Conservation (phyloP, 2,888 invertebrate species). For the Embidobia sp. region DNA sequence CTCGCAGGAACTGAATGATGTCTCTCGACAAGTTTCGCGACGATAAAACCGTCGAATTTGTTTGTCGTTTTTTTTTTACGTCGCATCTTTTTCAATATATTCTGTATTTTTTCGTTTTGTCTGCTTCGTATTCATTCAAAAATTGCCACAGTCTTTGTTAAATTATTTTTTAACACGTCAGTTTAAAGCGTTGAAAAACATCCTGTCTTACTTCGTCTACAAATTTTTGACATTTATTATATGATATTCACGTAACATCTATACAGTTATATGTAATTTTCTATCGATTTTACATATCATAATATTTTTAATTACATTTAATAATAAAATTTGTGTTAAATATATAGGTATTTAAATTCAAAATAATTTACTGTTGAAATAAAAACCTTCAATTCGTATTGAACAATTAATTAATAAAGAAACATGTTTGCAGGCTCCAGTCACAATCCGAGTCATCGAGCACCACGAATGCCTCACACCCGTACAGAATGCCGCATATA, state of each 20-base stretch:
- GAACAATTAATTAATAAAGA: background rate
- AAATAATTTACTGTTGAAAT: too few species aligned
- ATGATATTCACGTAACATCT: too few species aligned
- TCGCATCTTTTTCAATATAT: background rate
- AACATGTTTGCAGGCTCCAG: constrained; percentile 74
- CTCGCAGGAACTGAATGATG: constrained; percentile 56
- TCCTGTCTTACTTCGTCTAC: too few species aligned
- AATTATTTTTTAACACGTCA: too few species aligned
- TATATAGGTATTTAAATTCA: too few species aligned
- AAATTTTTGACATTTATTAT: too few species aligned
- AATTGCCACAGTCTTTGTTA: background rate
- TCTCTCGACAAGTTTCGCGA: constrained; percentile 56
- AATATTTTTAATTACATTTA: too few species aligned
- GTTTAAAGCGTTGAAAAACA: too few species aligned
- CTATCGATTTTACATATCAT: too few species aligned
- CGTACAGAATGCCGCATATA: constrained; percentile 87
- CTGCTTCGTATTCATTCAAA: background rate
- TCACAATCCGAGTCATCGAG: constrained; percentile 78
- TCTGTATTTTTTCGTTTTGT: background rate
- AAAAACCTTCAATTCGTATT: too few species aligned
- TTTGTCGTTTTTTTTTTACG: constrained; percentile 17
- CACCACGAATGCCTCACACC: constrained; percentile 84
- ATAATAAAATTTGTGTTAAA: too few species aligned
- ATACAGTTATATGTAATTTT: too few species aligned
- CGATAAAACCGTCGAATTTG: constrained; percentile 48